Conservation (phyloP, 2,888 invertebrate species). For the Pherbina coryleti region DNA sequence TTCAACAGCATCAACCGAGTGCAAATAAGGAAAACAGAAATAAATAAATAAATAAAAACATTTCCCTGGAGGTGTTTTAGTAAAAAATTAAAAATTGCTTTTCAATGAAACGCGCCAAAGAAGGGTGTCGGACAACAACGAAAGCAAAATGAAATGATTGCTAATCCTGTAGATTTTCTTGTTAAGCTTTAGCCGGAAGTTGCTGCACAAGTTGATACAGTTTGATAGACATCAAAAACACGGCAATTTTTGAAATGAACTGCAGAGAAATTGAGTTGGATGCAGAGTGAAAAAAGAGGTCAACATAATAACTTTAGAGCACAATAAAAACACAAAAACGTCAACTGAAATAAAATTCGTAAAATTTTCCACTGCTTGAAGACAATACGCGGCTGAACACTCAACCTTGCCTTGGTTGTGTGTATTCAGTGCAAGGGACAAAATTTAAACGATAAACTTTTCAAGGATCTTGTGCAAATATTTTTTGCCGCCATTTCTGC, state of each 20-base stretch:
- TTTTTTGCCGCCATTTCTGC: not conserved
- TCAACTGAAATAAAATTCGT: not conserved
- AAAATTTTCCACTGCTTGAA: not conserved
- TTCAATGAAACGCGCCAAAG: too few species aligned
- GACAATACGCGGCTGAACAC: not conserved
- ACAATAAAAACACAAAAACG: not conserved
- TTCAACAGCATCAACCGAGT: not conserved
- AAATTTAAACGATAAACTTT: not conserved
- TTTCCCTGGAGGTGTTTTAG: constrained; percentile 9
- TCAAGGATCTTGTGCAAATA: constrained; percentile 1
- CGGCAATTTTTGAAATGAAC: not conserved
- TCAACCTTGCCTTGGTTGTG: too few species aligned
- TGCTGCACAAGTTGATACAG: not conserved
- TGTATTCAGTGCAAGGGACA: not conserved
- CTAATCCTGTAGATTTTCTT: constrained; percentile 1
- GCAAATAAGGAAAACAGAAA: not conserved
- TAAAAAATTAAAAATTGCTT: constrained; percentile 4
- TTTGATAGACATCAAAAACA: not conserved
- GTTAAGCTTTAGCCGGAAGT: not conserved
- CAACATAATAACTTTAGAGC: not conserved
- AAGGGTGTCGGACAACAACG: not conserved
- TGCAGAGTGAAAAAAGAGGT: constrained; percentile 3
- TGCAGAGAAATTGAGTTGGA: not conserved
- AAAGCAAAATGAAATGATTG: not conserved
- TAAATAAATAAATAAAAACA: not conserved